Evolutionary conservation across 35 echinoderm and acorn worm species (phyloP), one percentile per base, ranked within the genome.

Genomic region (Ophiothrix spiculata): DNA sequence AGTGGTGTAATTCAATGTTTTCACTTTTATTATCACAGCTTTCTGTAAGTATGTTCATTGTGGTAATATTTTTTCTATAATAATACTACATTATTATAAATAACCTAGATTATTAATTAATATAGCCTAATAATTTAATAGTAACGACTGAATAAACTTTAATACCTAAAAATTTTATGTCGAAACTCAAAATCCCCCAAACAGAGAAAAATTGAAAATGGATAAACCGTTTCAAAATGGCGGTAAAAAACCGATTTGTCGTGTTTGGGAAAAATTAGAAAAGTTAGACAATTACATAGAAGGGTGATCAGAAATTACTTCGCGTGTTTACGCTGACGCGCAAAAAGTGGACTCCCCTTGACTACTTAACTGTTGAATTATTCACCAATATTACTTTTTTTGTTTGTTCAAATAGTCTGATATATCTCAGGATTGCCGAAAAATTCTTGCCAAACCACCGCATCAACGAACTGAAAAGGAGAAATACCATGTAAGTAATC

Each of bases 401-500:
- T 35, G 94, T 97, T 56, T 86, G 94, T 90, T 82, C 33, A 56
- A 76, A 34, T 38, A 97, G 94, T 75, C 87, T 69, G 84, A 87
- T 10, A 89, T 97, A 37, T 92, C 94, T 14, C 56, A 77, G 15
- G 94, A 97, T 11, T 88, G 86, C 31, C 73, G 78, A 64, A 80
- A 82, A 39, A 97, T 97, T 64, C 81, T 93, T 1, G 81, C 83
- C 8, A 90, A 69, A 56, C 83, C 78, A 31, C 83, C 83, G 0
- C 0, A 84, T 4, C 74, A 86, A 31, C 46, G 94, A 39, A 97
- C 86, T 16, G 90, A 97, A 35, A 89, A 93, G 60, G 94, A 97
- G 39, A 87, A 75, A 37, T 97, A 97, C 37, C 90, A 89, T 37
- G 94, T 97, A 77, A 90, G 94, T 91, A 87, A n/a, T n/a, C n/a